phyloP scores from a whole-genome alignment of 2,797 vertebrate genomes.

The Spinibarbus caldwelli region DNA sequence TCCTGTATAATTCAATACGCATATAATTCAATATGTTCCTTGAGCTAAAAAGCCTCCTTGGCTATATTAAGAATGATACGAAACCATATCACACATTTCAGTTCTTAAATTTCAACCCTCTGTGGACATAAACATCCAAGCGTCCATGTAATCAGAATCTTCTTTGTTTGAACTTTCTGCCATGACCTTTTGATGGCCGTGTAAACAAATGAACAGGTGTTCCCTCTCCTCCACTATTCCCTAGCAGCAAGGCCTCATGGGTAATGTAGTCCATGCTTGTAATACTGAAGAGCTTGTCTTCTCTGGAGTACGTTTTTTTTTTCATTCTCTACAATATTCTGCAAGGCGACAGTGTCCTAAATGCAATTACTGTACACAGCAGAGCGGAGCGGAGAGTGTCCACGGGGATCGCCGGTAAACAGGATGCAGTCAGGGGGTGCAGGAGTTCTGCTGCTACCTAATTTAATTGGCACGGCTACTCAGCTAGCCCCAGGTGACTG shows the following conservation, averaged over 20 bases:
- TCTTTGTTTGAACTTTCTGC: constrained; percentile 20
- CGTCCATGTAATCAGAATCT: constrained; percentile 8
- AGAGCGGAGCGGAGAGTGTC: constrained; percentile 54
- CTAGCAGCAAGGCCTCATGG: constrained; percentile 40
- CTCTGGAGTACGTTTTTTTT: constrained; percentile 27
- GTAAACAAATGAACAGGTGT: constrained; percentile 34
- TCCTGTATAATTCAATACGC: constrained; percentile 20
- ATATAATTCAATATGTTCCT: constrained; percentile 8
- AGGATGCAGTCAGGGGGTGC: constrained; percentile 58
- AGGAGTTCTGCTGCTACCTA: constrained; percentile 70
- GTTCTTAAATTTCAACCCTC: background rate
- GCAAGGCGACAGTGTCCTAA: constrained; percentile 56
- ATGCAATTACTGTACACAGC: constrained; percentile 68
- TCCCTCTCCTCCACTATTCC: constrained; percentile 10
- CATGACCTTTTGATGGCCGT: constrained; percentile 39
- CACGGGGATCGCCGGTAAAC: constrained; percentile 57
- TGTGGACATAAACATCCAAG: background rate
- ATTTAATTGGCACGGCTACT: constrained; percentile 83
- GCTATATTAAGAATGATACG: constrained; percentile 11
- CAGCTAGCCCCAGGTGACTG: constrained; percentile 79
- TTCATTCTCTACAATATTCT: constrained; percentile 54
- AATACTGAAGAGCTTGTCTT: constrained; percentile 45
- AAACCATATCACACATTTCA: background rate
- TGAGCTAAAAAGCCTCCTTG: constrained; percentile 23
- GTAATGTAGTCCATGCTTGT: constrained; percentile 50